These are phyloP conservation scores for Zosterops japonicus DNA, from an alignment of 2,113 vertebrate genomes.

Conservation along the genomic window DNA sequence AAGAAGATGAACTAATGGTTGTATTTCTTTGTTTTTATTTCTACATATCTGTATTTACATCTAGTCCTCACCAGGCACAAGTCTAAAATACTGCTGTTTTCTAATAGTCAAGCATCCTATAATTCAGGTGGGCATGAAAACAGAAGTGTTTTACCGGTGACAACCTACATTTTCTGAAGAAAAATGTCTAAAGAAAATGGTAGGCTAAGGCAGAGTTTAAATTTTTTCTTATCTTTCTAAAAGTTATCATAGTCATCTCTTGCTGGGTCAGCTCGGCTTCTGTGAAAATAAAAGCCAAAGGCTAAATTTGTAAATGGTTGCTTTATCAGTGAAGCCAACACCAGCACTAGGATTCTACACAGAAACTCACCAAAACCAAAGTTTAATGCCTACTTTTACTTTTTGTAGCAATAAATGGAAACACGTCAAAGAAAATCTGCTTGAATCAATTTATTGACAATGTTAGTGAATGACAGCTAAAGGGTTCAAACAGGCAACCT, in stretches of 20 bases:
- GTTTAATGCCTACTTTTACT: not conserved
- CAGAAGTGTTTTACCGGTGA: not conserved
- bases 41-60: not conserved
- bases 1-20: not conserved
- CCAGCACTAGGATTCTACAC: not conserved
- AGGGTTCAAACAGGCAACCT: not conserved
- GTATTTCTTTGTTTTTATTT: not conserved
- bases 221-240: not conserved
- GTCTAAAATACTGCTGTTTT: not conserved
- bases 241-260: not conserved
- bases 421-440: not conserved
- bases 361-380: not conserved
- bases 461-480: not conserved
- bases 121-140: not conserved
- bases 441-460: not conserved
- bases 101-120: not conserved
- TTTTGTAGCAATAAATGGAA: not conserved
- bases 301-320: not conserved
- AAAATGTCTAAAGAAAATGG: not conserved
- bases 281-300: not conserved
- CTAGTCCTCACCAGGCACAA: not conserved
- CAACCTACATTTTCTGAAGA: not conserved
- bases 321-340: not conserved
- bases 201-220: not conserved
- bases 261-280: not conserved